Base-by-base conservation (phyloP, 2,888 invertebrate species). In the Leptopilina syphax region DNA sequence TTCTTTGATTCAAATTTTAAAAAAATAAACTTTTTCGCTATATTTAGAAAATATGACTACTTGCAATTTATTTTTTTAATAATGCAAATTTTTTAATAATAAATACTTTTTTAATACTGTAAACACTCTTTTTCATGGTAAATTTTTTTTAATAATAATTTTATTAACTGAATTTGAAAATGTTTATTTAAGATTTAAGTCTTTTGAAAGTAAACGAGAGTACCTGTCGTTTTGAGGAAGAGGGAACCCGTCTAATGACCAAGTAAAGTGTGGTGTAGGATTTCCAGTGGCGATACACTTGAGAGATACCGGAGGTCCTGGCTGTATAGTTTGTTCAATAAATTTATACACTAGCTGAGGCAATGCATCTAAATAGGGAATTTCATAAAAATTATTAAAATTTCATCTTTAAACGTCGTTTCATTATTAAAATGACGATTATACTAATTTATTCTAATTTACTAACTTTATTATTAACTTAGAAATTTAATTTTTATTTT, bases 231-330 rank as follows among this genome's bases (percentile, higher is more conserved):
- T 95, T 77, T 95, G 95, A 50, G 96, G 96, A 90, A 97, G 95
- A 77, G 97, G 96, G 92, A 97, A 97, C 70, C 97, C 97, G 91
- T 98, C 98, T 84, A 98, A 93, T 9, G 96, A 95, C 98, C 98
- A 98, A 76, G 95, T 95, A 92, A 98, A 97, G 91, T 96, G 96
- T 4, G 98, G 98, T 76, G 97, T 96, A 8, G 98, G 98, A 92
- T 97, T 98, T 76, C 98, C 98, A 88, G 97, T 96, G n/a, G 98
- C 98, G 82, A 97, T 96, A 93, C 98, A 98, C 92, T 97, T 97
- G 85, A 98, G 94, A 27, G 98, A 97, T 73, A 98, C 96, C 84
- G 96, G 96, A 54, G 97, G 97, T 24, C 98, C 98, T 0, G 97
- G 97, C 90, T 97, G 97, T 82, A 98, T 93, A 10, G 97, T 98